Evolutionary conservation across 2,113 vertebrate species (phyloP), one percentile per base, ranked within the genome.

Genomic region (Zosterops hypoxanthus): DNA sequence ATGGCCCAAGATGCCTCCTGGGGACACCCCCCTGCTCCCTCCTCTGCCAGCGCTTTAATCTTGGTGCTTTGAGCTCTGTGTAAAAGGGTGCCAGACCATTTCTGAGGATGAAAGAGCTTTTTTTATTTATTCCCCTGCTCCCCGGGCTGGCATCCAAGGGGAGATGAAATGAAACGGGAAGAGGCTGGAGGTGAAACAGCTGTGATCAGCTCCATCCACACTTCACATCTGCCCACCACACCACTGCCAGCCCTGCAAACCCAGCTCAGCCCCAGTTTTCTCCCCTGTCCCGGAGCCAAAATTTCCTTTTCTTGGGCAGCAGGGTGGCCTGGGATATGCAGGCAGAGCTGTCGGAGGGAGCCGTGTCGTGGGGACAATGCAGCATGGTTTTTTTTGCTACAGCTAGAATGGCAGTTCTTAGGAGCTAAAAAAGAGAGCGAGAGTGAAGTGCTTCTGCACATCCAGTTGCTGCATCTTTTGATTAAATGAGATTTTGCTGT

Each of bases 341-440:
- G 92, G 76, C 61, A 42, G 86, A 68, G 33, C 39, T 29, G 82
- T 69, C 0, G 1, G 53, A 72, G 81, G 52, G 36, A 88, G 63
- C 41, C 1, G 52, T 79, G 92, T 64, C 0, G 10, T 2, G 21
- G 88, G 86, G 79, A 94, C 63, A 71, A 72, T 90, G 88, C 88
- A 14, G 79, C 4, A 31, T 93, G 88, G 90, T 94, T 96, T 39
- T 39, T 92, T 95, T 94, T 96, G 94, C 82, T 86, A 56, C 88
- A 92, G 93, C 86, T 94, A 96, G 95, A 95, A 96, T 95, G 93
- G 94, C 94, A 95, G 96, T 94, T 95, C 89, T 95, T 72, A 69
- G 82, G 64, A 84, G 89, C 17, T 3, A 15, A 41, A 71, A 65
- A 69, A 85, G n/a, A 46, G 44, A 55, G 29, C 31, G 9, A 65